These are phyloP conservation scores for Monochamus alternatus DNA, from an alignment of 2,888 invertebrate species.

Conservation along the genomic window DNA sequence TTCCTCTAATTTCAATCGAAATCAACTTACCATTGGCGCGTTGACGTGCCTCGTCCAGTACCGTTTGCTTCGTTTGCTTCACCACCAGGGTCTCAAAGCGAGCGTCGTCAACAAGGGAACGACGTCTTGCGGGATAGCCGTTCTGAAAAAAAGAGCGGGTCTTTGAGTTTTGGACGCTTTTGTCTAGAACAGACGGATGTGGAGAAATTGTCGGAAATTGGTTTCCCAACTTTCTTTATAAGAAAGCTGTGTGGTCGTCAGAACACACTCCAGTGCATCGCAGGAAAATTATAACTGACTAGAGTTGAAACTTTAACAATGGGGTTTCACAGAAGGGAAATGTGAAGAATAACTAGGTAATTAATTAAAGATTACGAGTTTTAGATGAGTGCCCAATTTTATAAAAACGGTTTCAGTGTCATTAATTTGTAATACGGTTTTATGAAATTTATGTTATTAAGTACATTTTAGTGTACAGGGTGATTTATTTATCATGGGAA, in stretches of 20 bases:
- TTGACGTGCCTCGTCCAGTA: constrained; percentile 91
- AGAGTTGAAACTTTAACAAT: background rate
- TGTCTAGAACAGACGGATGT: constrained; percentile 64
- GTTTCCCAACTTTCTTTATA: constrained; percentile 46
- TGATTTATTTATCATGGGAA: no score
- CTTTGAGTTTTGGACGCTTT: constrained; percentile 42
- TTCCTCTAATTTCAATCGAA: constrained; percentile 46
- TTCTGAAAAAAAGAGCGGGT: constrained; percentile 80
- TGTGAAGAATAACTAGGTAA: background rate
- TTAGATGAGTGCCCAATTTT: no score
- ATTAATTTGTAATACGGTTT: no score
- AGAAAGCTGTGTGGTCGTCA: constrained; percentile 43
- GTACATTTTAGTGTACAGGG: no score
- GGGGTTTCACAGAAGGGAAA: background rate
- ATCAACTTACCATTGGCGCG: constrained; percentile 86
- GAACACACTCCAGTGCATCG: constrained; percentile 5
- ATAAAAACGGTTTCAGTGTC: no score
- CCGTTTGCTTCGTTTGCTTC: constrained; percentile 94
- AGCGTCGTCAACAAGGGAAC: constrained; percentile 97
- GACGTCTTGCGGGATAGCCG: constrained; percentile 95
- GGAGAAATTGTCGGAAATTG: constrained; percentile 61
- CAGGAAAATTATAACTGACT: constrained; percentile 21
- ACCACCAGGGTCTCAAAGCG: constrained; percentile 97
- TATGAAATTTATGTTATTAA: no score
- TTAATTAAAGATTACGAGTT: background rate